phyloP scores from a whole-genome alignment of 2,888 invertebrate genomes.

The Agonopterix subpropinquella region DNA sequence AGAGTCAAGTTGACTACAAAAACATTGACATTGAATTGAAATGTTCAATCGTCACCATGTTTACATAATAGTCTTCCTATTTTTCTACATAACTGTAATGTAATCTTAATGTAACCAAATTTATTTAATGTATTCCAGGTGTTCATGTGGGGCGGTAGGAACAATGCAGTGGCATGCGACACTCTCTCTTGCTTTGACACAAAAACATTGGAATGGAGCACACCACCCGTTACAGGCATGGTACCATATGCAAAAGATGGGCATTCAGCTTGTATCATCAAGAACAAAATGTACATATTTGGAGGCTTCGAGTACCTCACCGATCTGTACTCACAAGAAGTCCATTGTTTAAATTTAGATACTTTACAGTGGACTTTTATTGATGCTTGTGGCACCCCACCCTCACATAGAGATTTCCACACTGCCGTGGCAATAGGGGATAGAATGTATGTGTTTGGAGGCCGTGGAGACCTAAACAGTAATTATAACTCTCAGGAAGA shows the following conservation, averaged over 20 bases:
- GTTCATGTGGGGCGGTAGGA: slow-evolving; percentile 95
- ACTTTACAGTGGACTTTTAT: slow-evolving; percentile 83
- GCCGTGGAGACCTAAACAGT: slow-evolving; percentile 83
- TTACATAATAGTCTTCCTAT: not conserved
- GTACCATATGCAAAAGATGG: slow-evolving; percentile 92
- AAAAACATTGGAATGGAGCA: slow-evolving; percentile 79
- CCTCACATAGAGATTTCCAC: slow-evolving; percentile 90
- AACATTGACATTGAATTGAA: no score
- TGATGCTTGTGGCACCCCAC: slow-evolving; percentile 77
- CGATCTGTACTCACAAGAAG: slow-evolving; percentile 86
- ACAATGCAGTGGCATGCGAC: slow-evolving; percentile 88
- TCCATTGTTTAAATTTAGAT: slow-evolving; percentile 83
- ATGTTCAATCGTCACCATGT: no score
- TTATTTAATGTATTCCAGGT: slow-evolving; percentile 52
- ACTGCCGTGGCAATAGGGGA: slow-evolving; percentile 86
- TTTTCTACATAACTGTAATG: slow-evolving; percentile 1
- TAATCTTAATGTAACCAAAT: not conserved
- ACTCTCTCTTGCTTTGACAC: slow-evolving; percentile 89
- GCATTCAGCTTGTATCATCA: slow-evolving; percentile 90
- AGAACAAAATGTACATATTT: slow-evolving; percentile 89
- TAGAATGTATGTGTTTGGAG: slow-evolving; percentile 93
- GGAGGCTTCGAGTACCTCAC: slow-evolving; percentile 93
- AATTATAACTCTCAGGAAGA: slow-evolving; percentile 77
- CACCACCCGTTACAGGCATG: slow-evolving; percentile 79
- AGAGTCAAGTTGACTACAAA: no score